A percentile compares a stretch with the other conserved stretches of the same genome.
phyloP scores from a whole-genome alignment of 2,113 vertebrate species.

The Saguinus midas region DNA sequence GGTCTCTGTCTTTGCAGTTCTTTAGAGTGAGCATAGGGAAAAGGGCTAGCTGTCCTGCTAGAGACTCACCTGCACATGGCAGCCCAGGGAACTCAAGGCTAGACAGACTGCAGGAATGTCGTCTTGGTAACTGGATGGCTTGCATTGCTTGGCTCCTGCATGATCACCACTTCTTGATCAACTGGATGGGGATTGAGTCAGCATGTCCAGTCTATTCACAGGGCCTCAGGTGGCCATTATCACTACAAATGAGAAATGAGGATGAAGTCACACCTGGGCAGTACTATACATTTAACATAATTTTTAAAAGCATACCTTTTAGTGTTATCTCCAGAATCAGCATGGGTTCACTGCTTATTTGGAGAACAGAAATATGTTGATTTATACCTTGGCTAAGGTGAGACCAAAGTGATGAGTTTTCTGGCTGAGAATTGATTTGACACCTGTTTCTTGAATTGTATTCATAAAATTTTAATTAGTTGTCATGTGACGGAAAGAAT shows the following conservation, averaged over 20 bases:
- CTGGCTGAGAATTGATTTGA: neutral
- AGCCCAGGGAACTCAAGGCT: neutral
- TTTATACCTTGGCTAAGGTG: neutral
- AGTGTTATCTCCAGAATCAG: neutral
- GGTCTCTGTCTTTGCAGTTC: neutral
- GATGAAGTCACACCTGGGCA: neutral
- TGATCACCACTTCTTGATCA: neutral
- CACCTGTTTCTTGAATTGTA: slow-evolving; percentile 15
- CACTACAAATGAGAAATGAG: neutral
- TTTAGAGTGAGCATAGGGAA: too few species aligned
- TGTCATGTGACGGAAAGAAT: neutral
- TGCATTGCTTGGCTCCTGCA: neutral
- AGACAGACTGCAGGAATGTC: too few species aligned
- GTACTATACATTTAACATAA: neutral
- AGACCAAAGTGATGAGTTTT: neutral
- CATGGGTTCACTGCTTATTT: neutral
- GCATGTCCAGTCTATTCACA: neutral
- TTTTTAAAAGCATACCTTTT: neutral
- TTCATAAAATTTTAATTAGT: neutral
- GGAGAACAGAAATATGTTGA: neutral
- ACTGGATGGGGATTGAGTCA: neutral
- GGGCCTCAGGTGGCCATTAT: neutral
- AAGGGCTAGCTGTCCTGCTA: neutral
- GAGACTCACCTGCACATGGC: accelerated
- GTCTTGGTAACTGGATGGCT: neutral